Evolutionary conservation across 2,113 vertebrate species (phyloP).

Genomic region (Apistogramma diplotaenia): DNA sequence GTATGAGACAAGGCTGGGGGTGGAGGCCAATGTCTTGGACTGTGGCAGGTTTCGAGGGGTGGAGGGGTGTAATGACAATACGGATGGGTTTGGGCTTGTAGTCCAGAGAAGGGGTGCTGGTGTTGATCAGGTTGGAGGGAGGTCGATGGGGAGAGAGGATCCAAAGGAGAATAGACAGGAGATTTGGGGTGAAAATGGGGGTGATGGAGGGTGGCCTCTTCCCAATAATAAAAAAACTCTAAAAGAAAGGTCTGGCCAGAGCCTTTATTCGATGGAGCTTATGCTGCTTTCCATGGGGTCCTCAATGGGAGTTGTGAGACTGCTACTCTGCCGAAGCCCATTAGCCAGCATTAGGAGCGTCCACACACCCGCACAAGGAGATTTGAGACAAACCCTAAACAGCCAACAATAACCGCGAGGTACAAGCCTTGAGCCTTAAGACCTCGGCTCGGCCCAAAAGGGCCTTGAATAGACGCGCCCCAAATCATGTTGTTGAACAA

Average conservation of each 20-base stretch:
- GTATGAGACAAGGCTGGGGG: conserved; percentile 67
- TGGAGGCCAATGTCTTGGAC: conserved; percentile 66
- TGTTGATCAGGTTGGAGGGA: conserved; percentile 59
- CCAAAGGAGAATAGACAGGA: conserved; percentile 71
- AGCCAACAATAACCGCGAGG: conserved; percentile 98
- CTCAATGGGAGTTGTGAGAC: conserved; percentile 73
- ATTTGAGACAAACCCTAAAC: conserved; percentile 99
- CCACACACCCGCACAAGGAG: conserved; percentile 92
- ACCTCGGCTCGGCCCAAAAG: conserved; percentile 90
- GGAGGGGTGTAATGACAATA: conserved; percentile 61
- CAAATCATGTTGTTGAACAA: conserved; percentile 99
- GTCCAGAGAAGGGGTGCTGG: conserved; percentile 53
- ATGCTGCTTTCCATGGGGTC: conserved; percentile 75
- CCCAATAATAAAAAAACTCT: conserved; percentile 67
- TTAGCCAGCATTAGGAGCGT: conserved; percentile 97
- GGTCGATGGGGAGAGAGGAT: conserved; percentile 59
- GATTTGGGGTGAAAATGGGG: conserved; percentile 72
- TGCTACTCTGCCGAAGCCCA: conserved; percentile 92
- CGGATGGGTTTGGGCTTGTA: conserved; percentile 52
- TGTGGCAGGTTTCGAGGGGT: conserved; percentile 58
- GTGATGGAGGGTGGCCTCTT: conserved; percentile 73
- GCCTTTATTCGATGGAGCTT: conserved; percentile 75
- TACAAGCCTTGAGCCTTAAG: conserved; percentile 99
- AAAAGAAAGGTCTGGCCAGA: conserved; percentile 72
- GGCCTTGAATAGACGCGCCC: conserved; percentile 93